A percentile compares a stretch with the other conserved stretches of the same genome.
Conservation (phyloP, 2,797 vertebrate species). For the Xenopus petersii region DNA sequence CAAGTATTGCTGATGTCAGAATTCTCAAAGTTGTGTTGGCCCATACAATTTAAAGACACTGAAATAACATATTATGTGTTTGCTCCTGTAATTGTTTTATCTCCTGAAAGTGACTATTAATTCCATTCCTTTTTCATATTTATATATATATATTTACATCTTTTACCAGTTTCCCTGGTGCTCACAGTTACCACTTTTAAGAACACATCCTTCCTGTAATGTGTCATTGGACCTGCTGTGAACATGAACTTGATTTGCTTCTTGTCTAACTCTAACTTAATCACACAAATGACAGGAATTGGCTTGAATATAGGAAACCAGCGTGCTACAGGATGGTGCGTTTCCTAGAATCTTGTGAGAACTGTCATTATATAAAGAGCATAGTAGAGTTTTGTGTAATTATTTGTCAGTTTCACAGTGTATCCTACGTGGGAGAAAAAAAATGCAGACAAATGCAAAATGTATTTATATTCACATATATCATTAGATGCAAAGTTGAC, state of each 20-base stretch:
- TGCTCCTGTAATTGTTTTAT: too few species aligned
- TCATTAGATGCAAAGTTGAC: too few species aligned
- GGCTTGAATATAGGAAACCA: slow-evolving; percentile 11
- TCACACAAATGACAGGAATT: slow-evolving; percentile 39
- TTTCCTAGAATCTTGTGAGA: slow-evolving; percentile 35
- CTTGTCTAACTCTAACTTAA: slow-evolving; percentile 39
- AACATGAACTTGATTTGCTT: slow-evolving; percentile 25
- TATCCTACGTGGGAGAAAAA: background rate
- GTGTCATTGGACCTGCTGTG: slow-evolving; percentile 15
- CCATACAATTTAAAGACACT: too few species aligned
- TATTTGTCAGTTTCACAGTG: slow-evolving; percentile 19
- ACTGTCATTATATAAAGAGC: slow-evolving; percentile 31
- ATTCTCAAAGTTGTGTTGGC: too few species aligned
- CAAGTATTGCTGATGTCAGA: too few species aligned
- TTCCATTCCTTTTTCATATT: too few species aligned
- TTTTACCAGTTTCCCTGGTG: too few species aligned
- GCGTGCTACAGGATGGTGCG: slow-evolving; percentile 44
- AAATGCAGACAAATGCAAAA: background rate
- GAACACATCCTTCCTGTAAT: background rate
- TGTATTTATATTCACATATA: too few species aligned
- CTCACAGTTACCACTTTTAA: too few species aligned
- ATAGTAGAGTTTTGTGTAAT: slow-evolving; percentile 21
- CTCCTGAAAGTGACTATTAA: too few species aligned
- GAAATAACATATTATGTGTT: too few species aligned
- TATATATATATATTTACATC: too few species aligned